These are phyloP conservation scores for Gorsachius magnificus DNA, from an alignment of 2,797 vertebrate genomes.

Conservation along the genomic window DNA sequence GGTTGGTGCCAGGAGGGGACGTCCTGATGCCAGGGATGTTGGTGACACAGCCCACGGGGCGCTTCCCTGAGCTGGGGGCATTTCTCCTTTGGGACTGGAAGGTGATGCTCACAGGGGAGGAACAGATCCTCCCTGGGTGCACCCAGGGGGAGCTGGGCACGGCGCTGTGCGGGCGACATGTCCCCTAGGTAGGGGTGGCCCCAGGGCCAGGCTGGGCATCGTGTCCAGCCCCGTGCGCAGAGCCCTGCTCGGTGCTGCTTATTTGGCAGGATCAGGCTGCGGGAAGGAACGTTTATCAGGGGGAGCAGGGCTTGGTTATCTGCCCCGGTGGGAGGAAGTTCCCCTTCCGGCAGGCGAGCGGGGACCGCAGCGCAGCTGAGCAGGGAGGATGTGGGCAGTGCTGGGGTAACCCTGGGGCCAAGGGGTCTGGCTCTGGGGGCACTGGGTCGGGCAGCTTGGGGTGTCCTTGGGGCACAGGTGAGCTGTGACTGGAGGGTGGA, in stretches of 20 bases:
- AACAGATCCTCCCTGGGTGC: background rate
- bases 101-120: background rate
- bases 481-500: background rate
- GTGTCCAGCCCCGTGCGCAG: accelerated
- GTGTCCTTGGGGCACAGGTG: background rate
- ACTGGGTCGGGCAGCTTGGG: accelerated
- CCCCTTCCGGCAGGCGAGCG: background rate
- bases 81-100: background rate
- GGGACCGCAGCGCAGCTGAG: background rate
- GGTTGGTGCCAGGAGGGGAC: background rate
- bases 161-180: background rate
- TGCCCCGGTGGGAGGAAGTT: background rate
- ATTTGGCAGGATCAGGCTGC: background rate
- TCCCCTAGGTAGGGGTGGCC: background rate
- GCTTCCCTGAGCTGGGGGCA: background rate
- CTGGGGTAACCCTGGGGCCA: too few relatives aligned
- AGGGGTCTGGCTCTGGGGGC: background rate
- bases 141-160: background rate
- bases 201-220: background rate
- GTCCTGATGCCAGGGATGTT: background rate
- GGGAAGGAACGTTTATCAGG: background rate
- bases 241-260: accelerated
- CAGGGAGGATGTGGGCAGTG: background rate
- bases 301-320: background rate
- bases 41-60: background rate